phyloP scores from a whole-genome alignment of 2,797 vertebrate species.

The Sebastes minor region DNA sequence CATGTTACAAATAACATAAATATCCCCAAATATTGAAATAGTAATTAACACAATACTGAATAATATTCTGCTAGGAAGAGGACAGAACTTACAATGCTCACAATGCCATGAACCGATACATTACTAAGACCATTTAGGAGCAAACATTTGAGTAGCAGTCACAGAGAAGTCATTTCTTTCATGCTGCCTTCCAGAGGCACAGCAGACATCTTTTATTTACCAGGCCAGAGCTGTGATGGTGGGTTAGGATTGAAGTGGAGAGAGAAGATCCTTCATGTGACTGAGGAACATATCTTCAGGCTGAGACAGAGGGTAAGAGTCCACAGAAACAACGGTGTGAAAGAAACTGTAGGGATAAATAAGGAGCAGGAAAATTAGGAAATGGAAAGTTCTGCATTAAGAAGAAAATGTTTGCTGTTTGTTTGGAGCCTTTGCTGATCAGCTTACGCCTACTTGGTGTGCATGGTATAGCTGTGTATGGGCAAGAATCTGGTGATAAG shows the following conservation, averaged over 20 bases:
- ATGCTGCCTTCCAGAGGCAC: not conserved
- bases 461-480: not conserved
- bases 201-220: conserved; percentile 35
- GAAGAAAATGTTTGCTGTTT: not conserved
- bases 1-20: no score
- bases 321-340: not conserved
- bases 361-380: not conserved
- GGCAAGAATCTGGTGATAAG: no score
- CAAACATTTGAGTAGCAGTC: not conserved
- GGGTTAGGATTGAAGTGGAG: conserved; percentile 1
- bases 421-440: not conserved
- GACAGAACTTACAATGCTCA: not conserved
- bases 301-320: not conserved
- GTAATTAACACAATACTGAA: no score
- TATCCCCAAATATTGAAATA: no score
- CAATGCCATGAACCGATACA: not conserved
- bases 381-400: not conserved
- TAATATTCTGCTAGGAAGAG: not conserved
- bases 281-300: conserved; percentile 2
- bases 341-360: not conserved
- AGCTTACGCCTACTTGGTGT: not conserved
- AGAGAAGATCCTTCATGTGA: not conserved
- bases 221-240: not conserved
- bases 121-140: not conserved
- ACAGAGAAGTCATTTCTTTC: not conserved